Evolutionary conservation across 2,888 invertebrate genomes (phyloP).

Genomic region (Saturnia pavonia): DNA sequence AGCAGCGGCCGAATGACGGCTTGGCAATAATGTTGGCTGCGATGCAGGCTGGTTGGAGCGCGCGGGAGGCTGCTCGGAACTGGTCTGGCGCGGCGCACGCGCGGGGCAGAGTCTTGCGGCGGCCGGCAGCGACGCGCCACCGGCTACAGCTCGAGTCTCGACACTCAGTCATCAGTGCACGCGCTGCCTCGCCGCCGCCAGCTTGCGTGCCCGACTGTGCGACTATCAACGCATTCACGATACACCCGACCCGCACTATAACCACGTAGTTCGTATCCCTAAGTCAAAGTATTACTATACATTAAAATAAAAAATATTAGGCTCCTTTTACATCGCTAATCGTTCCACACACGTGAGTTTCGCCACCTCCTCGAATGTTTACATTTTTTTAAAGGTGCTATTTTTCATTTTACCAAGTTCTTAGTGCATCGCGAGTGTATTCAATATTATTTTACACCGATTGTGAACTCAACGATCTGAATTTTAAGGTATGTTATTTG

Average conservation of each 20-base stretch:
- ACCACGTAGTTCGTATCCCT: conserved; percentile 38
- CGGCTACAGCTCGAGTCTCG: conserved; percentile 49
- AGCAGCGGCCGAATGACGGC: not conserved
- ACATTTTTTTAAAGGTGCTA: conserved; percentile 49
- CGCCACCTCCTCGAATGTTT: conserved; percentile 43
- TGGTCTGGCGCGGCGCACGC: conserved; percentile 76
- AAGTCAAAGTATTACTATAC: conserved; percentile 22
- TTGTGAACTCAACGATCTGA: conserved; percentile 57
- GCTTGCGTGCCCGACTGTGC: conserved; percentile 56
- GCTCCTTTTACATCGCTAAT: conserved; percentile 36
- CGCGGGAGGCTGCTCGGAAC: conserved; percentile 67
- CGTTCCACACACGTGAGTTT: conserved; percentile 47
- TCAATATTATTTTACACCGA: conserved; percentile 61
- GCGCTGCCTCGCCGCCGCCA: conserved; percentile 73
- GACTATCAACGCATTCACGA: conserved; percentile 42
- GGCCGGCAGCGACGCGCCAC: conserved; percentile 56
- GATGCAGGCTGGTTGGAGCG: conserved; percentile 39
- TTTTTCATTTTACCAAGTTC: conserved; percentile 49
- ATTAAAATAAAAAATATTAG: conserved; percentile 2
- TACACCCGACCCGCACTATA: conserved; percentile 29
- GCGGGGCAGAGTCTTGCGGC: conserved; percentile 64
- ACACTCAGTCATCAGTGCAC: conserved; percentile 54
- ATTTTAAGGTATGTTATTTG: conserved; percentile 64
- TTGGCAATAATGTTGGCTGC: conserved; percentile 21
- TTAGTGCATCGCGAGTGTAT: conserved; percentile 71